Conservation (phyloP, 2,888 invertebrate genomes). For the Subacronicta megacephala region DNA sequence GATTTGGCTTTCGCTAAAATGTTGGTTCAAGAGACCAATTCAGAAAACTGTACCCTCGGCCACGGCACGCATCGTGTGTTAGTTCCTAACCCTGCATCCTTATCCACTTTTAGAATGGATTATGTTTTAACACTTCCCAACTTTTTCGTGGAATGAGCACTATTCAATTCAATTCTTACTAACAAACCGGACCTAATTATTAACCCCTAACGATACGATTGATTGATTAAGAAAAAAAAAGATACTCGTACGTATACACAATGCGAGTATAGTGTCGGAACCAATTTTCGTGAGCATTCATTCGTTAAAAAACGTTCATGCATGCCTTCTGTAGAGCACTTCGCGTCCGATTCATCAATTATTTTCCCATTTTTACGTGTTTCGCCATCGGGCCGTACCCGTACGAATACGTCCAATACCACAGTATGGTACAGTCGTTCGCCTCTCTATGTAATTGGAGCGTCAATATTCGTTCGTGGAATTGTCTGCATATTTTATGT, state of each 20-base stretch:
- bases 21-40: too few relatives aligned
- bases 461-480: constrained; percentile 73
- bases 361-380: constrained; percentile 65
- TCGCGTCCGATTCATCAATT: constrained; percentile 66
- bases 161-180: too few relatives aligned
- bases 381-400: constrained; percentile 32
- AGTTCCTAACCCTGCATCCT: too few relatives aligned
- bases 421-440: constrained; percentile 54
- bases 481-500: constrained; percentile 75
- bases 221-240: constrained; percentile 49
- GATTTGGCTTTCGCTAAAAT: too few relatives aligned
- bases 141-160: too few relatives aligned
- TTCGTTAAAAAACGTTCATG: constrained; percentile 64
- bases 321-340: constrained; percentile 60
- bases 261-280: constrained; percentile 53
- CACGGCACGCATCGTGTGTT: too few relatives aligned
- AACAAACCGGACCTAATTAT: too few relatives aligned
- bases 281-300: constrained; percentile 62
- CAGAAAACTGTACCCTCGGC: too few relatives aligned
- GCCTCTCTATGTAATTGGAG: constrained; percentile 73
- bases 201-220: constrained; percentile 9
- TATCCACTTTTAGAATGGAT: too few relatives aligned
- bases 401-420: constrained; percentile 48
- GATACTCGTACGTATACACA: constrained; percentile 18
- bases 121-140: too few relatives aligned